Evolutionary conservation across 2,113 vertebrate genomes (phyloP).

Genomic region (Tupaia chinensis): DNA sequence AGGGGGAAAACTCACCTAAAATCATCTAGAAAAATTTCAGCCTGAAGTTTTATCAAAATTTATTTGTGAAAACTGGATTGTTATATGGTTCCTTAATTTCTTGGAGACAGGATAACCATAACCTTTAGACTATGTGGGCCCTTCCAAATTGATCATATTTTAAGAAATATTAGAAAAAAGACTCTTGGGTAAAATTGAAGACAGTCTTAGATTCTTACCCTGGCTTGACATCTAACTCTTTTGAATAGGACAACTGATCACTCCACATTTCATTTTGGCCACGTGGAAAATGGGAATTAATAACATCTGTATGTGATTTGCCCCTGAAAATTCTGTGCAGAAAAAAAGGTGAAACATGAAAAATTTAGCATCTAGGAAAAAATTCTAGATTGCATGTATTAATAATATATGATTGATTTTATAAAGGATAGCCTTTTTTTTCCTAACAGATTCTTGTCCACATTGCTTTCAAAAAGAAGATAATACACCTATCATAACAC

Average conservation of each 20-base stretch:
- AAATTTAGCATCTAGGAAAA: background rate
- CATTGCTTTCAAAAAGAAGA: slow-evolving; percentile 22
- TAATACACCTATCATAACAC: background rate
- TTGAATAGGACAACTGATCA: background rate
- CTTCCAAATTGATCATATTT: background rate
- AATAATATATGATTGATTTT: background rate
- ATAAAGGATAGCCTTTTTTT: background rate
- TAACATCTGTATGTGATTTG: background rate
- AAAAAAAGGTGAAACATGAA: background rate
- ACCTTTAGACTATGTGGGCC: background rate
- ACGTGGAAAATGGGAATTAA: background rate
- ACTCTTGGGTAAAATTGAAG: background rate
- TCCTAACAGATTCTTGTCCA: background rate
- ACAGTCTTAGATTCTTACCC: background rate
- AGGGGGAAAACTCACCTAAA: background rate
- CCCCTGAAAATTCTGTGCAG: background rate
- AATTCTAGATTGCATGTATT: background rate
- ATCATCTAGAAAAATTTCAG: background rate
- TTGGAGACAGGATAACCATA: background rate
- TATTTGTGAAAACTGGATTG: background rate
- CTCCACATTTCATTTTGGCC: background rate
- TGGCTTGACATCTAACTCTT: background rate
- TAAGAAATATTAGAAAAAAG: background rate
- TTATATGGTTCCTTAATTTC: background rate
- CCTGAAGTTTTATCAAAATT: background rate